These are phyloP conservation scores for Drosophila anomalipes DNA, from an alignment of 2,888 invertebrate genomes.

Conservation along the genomic window DNA sequence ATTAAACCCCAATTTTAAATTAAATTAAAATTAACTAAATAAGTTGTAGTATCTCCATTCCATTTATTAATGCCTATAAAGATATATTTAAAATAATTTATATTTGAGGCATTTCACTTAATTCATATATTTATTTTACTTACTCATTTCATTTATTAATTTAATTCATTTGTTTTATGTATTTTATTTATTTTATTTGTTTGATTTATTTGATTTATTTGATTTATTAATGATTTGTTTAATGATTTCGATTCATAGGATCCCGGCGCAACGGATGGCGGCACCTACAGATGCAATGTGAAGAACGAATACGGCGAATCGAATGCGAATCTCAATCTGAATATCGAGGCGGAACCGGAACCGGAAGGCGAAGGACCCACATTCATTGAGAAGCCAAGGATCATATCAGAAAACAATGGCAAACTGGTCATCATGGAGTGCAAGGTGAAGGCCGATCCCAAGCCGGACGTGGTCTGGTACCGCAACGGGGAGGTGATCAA, in stretches of 20 bases:
- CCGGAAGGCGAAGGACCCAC: slow-evolving; percentile 97
- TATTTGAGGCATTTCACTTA: not conserved
- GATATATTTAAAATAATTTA: no score
- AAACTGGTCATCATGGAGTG: slow-evolving; percentile 95
- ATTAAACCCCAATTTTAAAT: not conserved
- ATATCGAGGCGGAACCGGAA: slow-evolving; percentile 98
- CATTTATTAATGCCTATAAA: not conserved
- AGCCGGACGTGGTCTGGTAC: slow-evolving; percentile 93
- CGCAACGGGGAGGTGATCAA: slow-evolving; percentile 92
- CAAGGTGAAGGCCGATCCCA: slow-evolving; percentile 92
- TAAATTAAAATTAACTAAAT: not conserved
- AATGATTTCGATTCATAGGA: slow-evolving; percentile 87
- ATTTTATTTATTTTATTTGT: not conserved
- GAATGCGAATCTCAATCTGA: slow-evolving; percentile 97
- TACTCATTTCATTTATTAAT: not conserved
- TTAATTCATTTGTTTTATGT: not conserved
- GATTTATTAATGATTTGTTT: not conserved
- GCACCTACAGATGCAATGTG: slow-evolving; percentile 96
- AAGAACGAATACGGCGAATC: slow-evolving; percentile 98
- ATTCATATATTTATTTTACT: not conserved
- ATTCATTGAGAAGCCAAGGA: slow-evolving; percentile 95
- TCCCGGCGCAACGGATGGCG: slow-evolving; percentile 92
- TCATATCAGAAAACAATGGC: slow-evolving; percentile 93
- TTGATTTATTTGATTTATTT: not conserved
- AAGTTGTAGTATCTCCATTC: not conserved